Base-by-base conservation (phyloP, 2,113 vertebrate genomes). In the Hylia prasina region DNA sequence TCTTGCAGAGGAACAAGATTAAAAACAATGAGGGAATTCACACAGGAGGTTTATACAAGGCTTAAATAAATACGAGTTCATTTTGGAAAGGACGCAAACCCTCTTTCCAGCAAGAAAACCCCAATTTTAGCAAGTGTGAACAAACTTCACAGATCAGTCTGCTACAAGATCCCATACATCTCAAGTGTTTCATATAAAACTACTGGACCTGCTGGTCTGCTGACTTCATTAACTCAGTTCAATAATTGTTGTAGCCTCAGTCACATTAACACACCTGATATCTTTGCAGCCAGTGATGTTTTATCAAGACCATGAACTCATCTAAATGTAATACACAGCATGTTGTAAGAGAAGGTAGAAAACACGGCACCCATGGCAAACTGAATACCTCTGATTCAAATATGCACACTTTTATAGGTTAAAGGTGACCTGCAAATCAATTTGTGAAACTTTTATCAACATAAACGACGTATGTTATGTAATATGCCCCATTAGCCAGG, bases 361-460 rank as follows among this genome's bases (percentile, higher is more conserved):
- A 87, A 68, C 35, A 68, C 1, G 6, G 40, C 37, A 93, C 3
- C 18, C 27, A 85, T 44, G 69, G 72, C 80, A 94, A 93, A 75
- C 37, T 47, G 78, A 76, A 56, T 2, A 21, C 11, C 23, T 54
- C 64, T 72, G 48, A 39, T 18, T 47, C 39, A 92, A 72, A 82
- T 81, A 82, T 1, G 21, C 37, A 82, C n/a, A 40, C 33, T 82
- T 89, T 44, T 47, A 33, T 70, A 91, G 39, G 37, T 86, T 93
- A 96, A 97, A 97, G 96, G 95, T 96, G 96, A 97, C 87, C 97
- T 97, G 97, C 97, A 97, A 97, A 97, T 90, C 96, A 96, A 94
- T 97, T 96, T 95, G 87, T 94, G 75, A 88, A 93, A 87, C 37
- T 83, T 90, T 44, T n/a, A 69, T 44, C 70, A 56, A 51, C 2